Conservation (phyloP, 2,113 vertebrate species). For the Cephalopholis sonnerati region DNA sequence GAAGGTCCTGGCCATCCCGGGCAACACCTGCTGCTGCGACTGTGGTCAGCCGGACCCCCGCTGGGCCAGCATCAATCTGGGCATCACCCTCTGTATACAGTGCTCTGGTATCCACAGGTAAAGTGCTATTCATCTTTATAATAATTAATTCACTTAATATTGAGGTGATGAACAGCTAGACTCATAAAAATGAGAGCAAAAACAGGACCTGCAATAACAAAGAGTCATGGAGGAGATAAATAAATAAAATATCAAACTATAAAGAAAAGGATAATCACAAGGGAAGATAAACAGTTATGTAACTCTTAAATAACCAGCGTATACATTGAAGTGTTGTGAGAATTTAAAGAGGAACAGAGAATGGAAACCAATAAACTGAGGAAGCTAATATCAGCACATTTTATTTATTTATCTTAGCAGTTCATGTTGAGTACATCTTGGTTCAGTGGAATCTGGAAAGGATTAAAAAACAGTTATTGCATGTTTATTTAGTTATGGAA, state of each 20-base stretch:
- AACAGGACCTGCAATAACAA: neutral
- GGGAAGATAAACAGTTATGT: neutral
- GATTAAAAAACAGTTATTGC: neutral
- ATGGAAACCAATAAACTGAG: neutral
- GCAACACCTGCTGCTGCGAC: conserved; percentile 93
- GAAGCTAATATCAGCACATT: neutral
- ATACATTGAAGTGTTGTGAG: neutral
- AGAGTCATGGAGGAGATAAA: neutral
- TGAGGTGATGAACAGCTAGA: neutral
- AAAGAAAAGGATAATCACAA: neutral
- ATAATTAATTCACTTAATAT: neutral
- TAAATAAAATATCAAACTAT: neutral
- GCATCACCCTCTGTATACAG: conserved; percentile 96
- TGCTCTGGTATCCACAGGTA: conserved; percentile 99
- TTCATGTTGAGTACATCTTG: conserved; percentile 40
- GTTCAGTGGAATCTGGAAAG: conserved; percentile 7
- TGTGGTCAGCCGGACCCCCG: conserved; percentile 94
- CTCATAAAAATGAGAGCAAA: neutral
- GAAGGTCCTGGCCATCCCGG: conserved; percentile 91
- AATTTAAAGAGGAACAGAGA: neutral
- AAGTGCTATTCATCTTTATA: neutral
- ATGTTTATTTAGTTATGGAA: conserved; percentile 15
- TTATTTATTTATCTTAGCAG: conserved; percentile 9
- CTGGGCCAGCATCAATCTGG: conserved; percentile 99
- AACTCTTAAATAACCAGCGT: neutral